Percentiles rank a stretch among this genome's conserved stretches.
Evolutionary conservation across 1,140 invertebrate genomes (phyloP).

Genomic region (Dinoponera quadriceps): DNA sequence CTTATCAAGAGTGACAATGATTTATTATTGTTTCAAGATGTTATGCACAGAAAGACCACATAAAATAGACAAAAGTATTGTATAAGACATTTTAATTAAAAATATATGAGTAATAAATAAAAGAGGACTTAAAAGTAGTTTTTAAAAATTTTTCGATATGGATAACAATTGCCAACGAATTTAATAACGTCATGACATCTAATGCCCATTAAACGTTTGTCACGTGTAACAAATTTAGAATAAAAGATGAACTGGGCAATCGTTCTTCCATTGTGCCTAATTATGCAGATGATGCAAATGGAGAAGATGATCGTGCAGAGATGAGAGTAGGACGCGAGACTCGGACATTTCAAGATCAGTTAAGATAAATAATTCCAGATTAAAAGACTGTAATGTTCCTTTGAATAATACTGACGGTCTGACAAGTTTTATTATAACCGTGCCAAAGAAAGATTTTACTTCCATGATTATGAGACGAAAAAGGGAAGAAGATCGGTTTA

Average conservation of each 20-base stretch:
- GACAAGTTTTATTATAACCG: neutral
- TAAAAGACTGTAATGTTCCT: neutral
- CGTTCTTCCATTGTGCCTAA: neutral
- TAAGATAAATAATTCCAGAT: neutral
- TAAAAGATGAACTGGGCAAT: constrained; percentile 2
- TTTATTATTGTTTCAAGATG: neutral
- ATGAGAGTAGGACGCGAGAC: neutral
- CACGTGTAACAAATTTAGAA: constrained; percentile 7
- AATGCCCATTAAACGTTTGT: neutral
- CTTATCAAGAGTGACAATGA: too few species aligned
- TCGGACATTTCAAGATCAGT: neutral
- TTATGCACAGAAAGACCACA: neutral
- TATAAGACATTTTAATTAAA: neutral
- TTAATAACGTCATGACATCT: neutral
- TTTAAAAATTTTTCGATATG: neutral
- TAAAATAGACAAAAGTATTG: neutral
- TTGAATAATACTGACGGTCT: neutral
- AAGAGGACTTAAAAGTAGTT: neutral
- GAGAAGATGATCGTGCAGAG: neutral
- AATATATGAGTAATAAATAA: neutral
- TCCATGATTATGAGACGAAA: constrained; percentile 9
- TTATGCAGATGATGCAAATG: neutral
- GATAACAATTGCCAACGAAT: neutral
- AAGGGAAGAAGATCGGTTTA: neutral
- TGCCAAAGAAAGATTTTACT: neutral